phyloP scores from a whole-genome alignment of 2,888 invertebrate genomes.

The Pristionchus maxplancki region DNA sequence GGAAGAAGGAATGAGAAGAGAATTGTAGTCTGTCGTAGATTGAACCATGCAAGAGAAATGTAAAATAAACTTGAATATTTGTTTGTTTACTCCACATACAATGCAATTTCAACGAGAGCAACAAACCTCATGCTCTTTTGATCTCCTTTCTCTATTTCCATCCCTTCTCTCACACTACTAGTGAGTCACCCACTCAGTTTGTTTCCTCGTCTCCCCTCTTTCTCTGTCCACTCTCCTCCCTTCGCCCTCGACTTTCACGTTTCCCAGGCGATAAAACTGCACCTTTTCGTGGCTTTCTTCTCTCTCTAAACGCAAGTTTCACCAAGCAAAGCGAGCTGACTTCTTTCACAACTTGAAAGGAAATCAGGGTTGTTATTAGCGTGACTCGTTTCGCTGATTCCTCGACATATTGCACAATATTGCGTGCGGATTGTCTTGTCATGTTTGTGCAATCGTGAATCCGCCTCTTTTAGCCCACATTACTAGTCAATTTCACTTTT shows the following conservation, averaged over 20 bases:
- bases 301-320: neutral
- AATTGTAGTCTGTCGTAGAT: neutral
- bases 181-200: neutral
- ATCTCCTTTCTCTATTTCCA: neutral
- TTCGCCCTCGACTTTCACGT: neutral
- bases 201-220: neutral
- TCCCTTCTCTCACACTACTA: neutral
- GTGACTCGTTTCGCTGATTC: neutral
- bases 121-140: neutral
- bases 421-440: neutral
- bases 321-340: neutral
- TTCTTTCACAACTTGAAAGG: neutral
- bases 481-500: neutral
- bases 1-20: neutral
- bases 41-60: neutral
- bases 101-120: neutral
- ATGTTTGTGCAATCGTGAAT: neutral
- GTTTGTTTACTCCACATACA: neutral
- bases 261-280: slow-evolving; percentile 20
- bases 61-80: neutral
- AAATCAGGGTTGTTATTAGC: neutral
- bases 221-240: neutral
- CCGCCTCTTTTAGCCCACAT: neutral
- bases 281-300: slow-evolving; percentile 21
- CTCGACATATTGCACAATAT: slow-evolving; percentile 21